These are phyloP conservation scores for Ctenopoma kingsleyae DNA, from an alignment of 2,797 vertebrate species.

Conservation along the genomic window DNA sequence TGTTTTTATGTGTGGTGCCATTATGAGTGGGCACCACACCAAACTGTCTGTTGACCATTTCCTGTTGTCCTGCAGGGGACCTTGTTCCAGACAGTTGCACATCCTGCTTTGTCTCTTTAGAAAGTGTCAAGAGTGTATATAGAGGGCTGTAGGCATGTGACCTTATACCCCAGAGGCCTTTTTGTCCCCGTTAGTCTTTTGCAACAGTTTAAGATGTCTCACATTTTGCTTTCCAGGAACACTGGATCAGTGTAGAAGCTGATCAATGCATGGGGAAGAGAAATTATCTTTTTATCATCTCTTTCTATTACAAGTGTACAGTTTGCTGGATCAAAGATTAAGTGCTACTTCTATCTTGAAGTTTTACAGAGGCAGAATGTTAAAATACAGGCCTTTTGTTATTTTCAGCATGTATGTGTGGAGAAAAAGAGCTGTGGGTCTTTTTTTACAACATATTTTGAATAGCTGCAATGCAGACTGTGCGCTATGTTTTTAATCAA, in stretches of 20 bases:
- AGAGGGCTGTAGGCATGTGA: slow-evolving; percentile 69
- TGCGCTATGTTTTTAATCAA: slow-evolving; percentile 62
- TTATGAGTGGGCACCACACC: neutral
- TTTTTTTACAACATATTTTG: slow-evolving; percentile 52
- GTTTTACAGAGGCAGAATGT: slow-evolving; percentile 69
- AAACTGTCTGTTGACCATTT: neutral
- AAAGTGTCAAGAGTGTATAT: slow-evolving; percentile 54
- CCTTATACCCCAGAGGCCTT: slow-evolving; percentile 80
- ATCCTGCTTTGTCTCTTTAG: slow-evolving; percentile 55
- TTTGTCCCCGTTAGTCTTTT: slow-evolving; percentile 63
- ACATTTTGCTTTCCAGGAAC: slow-evolving; percentile 32
- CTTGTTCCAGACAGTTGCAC: slow-evolving; percentile 58
- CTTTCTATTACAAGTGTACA: slow-evolving; percentile 58
- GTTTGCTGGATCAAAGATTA: slow-evolving; percentile 69
- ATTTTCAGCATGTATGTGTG: slow-evolving; percentile 65
- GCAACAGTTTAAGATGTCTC: slow-evolving; percentile 50
- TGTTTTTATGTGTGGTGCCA: neutral
- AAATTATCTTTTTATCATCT: slow-evolving; percentile 48
- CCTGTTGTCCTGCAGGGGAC: slow-evolving; percentile 53
- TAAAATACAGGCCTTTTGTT: slow-evolving; percentile 59
- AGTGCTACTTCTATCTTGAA: slow-evolving; percentile 72
- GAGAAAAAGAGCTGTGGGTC: slow-evolving; percentile 33
- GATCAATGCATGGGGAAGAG: slow-evolving; percentile 52
- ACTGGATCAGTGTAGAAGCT: slow-evolving; percentile 29
- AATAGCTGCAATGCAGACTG: slow-evolving; percentile 65